Evolutionary conservation across 2,888 invertebrate genomes (phyloP).

Genomic region (Lochmaea capreae): DNA sequence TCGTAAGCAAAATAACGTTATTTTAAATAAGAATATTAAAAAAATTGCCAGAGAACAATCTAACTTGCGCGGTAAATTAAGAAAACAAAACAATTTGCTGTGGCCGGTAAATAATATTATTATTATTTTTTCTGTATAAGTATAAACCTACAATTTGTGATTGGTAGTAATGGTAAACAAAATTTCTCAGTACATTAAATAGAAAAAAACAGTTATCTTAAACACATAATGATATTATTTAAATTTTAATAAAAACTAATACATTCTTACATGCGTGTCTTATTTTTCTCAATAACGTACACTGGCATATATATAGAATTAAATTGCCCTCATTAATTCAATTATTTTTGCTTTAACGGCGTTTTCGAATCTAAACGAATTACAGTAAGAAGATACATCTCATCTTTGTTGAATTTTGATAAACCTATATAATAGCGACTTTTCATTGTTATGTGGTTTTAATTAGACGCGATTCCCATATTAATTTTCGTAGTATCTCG

Average conservation of each 20-base stretch:
- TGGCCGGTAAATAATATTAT: not conserved
- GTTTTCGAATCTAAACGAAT: not conserved
- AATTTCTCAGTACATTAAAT: not conserved
- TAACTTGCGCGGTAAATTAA: too few relatives aligned
- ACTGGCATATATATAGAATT: not conserved
- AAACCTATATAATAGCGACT: not conserved
- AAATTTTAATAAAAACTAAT: not conserved
- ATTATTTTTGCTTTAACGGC: not conserved
- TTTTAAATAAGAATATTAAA: too few relatives aligned
- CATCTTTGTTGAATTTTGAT: not conserved
- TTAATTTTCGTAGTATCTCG: not conserved
- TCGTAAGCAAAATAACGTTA: too few relatives aligned
- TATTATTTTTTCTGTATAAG: not conserved
- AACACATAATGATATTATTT: not conserved
- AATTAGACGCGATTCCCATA: not conserved
- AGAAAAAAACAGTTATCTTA: not conserved
- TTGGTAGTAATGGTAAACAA: not conserved
- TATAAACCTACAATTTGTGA: slow-evolving; percentile 2
- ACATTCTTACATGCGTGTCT: not conserved
- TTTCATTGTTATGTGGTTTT: not conserved
- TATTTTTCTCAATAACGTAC: not conserved
- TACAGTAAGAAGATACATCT: not conserved
- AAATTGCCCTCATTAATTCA: not conserved
- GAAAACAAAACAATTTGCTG: not conserved
- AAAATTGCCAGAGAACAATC: too few relatives aligned